Evolutionary conservation across 2,888 invertebrate species (phyloP).

Genomic region (Trichogramma dendrolimi): DNA sequence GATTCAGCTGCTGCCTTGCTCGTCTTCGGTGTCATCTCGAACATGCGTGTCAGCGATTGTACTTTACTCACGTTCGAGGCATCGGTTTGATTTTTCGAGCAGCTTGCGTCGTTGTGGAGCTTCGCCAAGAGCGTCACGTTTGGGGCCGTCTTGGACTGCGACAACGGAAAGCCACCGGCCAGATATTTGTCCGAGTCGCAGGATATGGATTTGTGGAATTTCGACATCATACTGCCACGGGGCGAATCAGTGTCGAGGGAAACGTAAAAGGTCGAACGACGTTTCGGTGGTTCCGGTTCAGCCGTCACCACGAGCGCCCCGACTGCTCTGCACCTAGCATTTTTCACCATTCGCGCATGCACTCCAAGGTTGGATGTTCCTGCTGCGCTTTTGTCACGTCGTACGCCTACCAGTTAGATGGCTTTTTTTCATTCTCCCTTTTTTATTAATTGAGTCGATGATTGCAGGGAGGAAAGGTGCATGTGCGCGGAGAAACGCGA

Average conservation of each 20-base stretch:
- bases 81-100: conserved; percentile 23
- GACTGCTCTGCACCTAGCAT: conserved; percentile 17
- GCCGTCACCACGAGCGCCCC: background rate
- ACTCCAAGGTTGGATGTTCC: background rate
- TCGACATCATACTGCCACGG: conserved; percentile 27
- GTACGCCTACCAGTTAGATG: too few species aligned
- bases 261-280: conserved; percentile 74
- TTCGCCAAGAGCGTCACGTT: conserved; percentile 39
- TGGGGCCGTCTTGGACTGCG: conserved; percentile 40
- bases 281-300: conserved; percentile 37
- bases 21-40: conserved; percentile 40
- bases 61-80: conserved; percentile 42
- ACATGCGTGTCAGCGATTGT: conserved; percentile 48
- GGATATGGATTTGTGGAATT: conserved; percentile 36
- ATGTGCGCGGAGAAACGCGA: too few species aligned
- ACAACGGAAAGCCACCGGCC: conserved; percentile 56
- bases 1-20: conserved; percentile 1
- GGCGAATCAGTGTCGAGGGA: conserved; percentile 57
- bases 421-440: too few species aligned
- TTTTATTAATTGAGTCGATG: too few species aligned
- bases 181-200: conserved; percentile 54
- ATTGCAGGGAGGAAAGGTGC: too few species aligned
- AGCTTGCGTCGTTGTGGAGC: conserved; percentile 32
- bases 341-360: background rate
- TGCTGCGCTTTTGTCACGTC: background rate